Conservation (phyloP, 1,140 invertebrate genomes). For the Leptinotarsa defecta region DNA sequence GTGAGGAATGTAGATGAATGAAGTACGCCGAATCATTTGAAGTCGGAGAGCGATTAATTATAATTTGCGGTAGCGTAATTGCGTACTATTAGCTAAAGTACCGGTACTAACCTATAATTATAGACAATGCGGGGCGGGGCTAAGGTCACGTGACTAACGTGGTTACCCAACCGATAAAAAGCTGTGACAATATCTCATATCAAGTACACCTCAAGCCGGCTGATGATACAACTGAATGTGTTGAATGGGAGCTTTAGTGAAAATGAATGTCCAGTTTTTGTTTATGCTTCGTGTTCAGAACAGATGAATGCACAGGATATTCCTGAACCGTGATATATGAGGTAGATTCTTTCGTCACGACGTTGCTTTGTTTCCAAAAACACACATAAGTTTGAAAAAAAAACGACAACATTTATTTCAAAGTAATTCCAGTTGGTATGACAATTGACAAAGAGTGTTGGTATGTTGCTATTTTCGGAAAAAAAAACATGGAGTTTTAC, state of each 20-base stretch:
- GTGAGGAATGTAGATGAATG: conserved; percentile 21
- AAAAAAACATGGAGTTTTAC: too few species aligned
- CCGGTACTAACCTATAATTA: conserved; percentile 43
- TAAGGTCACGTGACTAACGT: conserved; percentile 33
- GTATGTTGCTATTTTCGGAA: too few species aligned
- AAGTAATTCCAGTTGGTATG: too few species aligned
- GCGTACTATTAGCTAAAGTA: conserved; percentile 40
- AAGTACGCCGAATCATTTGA: conserved; percentile 16
- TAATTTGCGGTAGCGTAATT: conserved; percentile 50
- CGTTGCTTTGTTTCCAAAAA: too few species aligned
- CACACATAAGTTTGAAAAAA: too few species aligned
- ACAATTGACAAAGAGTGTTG: too few species aligned
- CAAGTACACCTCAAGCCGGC: conserved; percentile 22
- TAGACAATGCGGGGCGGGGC: conserved; percentile 40
- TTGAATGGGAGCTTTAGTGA: conserved; percentile 14
- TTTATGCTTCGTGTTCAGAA: not conserved
- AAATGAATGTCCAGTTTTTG: not conserved
- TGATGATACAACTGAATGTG: conserved; percentile 24
- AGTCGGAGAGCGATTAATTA: conserved; percentile 35
- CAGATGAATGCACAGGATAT: too few species aligned
- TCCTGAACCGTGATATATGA: too few species aligned
- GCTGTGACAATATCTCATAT: conserved; percentile 40
- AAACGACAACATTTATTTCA: too few species aligned
- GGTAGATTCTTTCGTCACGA: too few species aligned
- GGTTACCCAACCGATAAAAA: conserved; percentile 22